Evolutionary conservation across 2,797 vertebrate genomes (phyloP).

Genomic region (Saxicola maurus): DNA sequence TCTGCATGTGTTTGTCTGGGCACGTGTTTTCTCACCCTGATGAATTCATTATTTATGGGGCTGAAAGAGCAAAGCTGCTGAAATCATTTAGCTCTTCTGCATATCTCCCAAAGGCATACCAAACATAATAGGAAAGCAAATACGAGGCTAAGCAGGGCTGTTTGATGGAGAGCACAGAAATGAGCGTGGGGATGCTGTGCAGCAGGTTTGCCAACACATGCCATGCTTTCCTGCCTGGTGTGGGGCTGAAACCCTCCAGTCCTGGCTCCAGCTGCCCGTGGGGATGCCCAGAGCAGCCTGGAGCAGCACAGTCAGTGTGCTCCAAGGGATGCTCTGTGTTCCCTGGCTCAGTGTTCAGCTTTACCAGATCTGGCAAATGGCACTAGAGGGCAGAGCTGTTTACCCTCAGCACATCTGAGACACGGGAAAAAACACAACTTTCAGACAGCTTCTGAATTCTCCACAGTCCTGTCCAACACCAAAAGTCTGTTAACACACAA

Average conservation of each 20-base stretch:
- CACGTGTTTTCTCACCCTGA: background rate
- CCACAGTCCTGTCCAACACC: background rate
- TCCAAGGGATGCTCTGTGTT: background rate
- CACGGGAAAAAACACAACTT: rapidly evolving
- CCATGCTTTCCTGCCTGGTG: background rate
- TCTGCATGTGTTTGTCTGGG: background rate
- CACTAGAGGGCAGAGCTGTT: conserved; percentile 53
- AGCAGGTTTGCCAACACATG: background rate
- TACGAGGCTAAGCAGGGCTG: background rate
- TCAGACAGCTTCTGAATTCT: background rate
- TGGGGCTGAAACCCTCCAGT: background rate
- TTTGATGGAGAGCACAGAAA: background rate
- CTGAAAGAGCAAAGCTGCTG: conserved; percentile 25
- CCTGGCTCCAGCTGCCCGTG: background rate
- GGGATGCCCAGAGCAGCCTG: background rate
- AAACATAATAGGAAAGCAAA: conserved; percentile 16
- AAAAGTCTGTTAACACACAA: background rate
- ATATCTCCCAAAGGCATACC: conserved; percentile 25
- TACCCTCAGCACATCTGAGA: background rate
- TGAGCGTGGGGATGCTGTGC: background rate
- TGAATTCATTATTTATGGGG: conserved; percentile 36
- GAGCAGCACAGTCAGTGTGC: background rate
- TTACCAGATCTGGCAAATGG: background rate
- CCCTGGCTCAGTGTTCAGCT: background rate
- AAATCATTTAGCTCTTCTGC: conserved; percentile 26